These are phyloP conservation scores for Chromoteleia sp. DNA, from an alignment of 2,888 invertebrate genomes.

Conservation along the genomic window DNA sequence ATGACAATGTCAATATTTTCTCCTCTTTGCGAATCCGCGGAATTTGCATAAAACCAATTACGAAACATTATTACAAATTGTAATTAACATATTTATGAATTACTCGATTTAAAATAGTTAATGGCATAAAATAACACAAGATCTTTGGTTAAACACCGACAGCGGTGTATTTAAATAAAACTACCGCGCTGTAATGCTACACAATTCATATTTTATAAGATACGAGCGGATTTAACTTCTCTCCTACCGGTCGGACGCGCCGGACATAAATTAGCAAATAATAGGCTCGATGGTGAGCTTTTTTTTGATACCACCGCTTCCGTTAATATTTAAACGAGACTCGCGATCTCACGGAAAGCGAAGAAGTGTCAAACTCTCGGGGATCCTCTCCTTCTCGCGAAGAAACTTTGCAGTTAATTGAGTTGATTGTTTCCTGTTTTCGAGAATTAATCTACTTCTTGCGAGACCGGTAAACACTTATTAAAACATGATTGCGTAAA, in stretches of 20 bases:
- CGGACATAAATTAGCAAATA: too few relatives aligned
- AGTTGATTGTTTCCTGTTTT: conserved; percentile 29
- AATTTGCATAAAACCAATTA: conserved; percentile 45
- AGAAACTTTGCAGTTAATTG: conserved; percentile 22
- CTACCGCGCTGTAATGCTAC: background rate
- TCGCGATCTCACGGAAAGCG: background rate
- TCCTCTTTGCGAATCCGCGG: background rate
- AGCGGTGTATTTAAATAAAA: background rate
- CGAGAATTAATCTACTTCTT: conserved; percentile 15
- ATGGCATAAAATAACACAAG: too few relatives aligned
- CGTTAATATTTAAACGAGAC: conserved; percentile 13
- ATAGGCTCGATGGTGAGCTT: too few relatives aligned
- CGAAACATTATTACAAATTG: conserved; percentile 30
- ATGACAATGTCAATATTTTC: conserved; percentile 30
- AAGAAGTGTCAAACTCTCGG: conserved; percentile 16
- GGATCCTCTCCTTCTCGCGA: background rate
- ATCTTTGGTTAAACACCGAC: background rate
- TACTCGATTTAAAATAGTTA: background rate
- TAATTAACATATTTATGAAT: conserved; percentile 37
- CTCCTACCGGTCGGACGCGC: too few relatives aligned
- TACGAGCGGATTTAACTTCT: too few relatives aligned
- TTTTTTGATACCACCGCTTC: background rate
- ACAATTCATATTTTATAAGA: too few relatives aligned
- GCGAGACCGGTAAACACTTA: conserved; percentile 22
- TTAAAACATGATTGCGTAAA: conserved; percentile 19